Base-by-base conservation (phyloP, 2,888 invertebrate genomes). In the Drosophila pegasa region DNA sequence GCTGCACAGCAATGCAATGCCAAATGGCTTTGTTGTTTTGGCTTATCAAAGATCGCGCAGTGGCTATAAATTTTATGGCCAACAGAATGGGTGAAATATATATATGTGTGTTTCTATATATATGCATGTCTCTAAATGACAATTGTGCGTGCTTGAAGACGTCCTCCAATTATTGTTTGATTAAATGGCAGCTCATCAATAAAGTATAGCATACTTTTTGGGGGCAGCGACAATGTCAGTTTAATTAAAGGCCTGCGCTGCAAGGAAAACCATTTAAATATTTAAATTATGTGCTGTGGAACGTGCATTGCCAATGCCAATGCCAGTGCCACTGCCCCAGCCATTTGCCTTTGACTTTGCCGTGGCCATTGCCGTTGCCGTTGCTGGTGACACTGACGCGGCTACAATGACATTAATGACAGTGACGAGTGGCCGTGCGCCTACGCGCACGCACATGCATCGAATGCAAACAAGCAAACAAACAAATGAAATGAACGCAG, bases 331-430 rank as follows among this genome's bases (percentile, higher is more conserved):
- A 25, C 0, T 47, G 50, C 43, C 64, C 25, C 43, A 47, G 71
- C 45, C 72, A 38, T n/a, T 9, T 25, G n/a, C 9, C 40, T 12
- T 7, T 9, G 40, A 20, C 40, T 22, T n/a, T 40, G 40, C 1
- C 40, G n/a, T 18, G 18, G 40, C 20, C n/a, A n/a, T n/a, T n/a
- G n/a, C n/a, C 43, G 27, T 4, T 2, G 43, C 43, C 40, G n/a
- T 18, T 29, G 40, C 20, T 18, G 7, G 33, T 31, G 52, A 50
- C 65, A 51, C 55, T 59, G 70, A 57, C 72, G 52, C 40, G 41
- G 50, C 40, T 72, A 85, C 87, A 88, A 80, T 82, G 75, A 74
- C 71, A 72, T 72, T 88, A 88, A 85, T 86, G 85, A 88, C 83
- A 85, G 78, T 85, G 85, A 86, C 80, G 84, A 78, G 74, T 68